Conservation (phyloP, 2,888 invertebrate species). For the Drosophila kuntzei region DNA sequence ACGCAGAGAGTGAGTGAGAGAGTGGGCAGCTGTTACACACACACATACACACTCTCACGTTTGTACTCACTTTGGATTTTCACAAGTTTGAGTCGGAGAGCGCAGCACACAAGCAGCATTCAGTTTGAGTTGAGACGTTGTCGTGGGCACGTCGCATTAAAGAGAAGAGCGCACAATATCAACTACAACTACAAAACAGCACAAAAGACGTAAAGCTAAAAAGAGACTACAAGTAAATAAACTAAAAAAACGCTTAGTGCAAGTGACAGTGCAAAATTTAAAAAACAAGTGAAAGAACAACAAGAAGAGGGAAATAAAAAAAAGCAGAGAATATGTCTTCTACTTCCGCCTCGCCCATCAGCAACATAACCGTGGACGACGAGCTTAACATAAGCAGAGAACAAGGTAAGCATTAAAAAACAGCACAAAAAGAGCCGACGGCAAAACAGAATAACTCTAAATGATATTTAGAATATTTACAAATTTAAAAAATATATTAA, state of each 20-base stretch:
- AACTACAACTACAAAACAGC: conserved; percentile 19
- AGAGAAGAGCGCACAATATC: conserved; percentile 51
- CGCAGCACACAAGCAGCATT: conserved; percentile 67
- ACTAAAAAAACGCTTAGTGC: conserved; percentile 36
- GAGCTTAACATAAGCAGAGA: conserved; percentile 84
- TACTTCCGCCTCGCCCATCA: conserved; percentile 85
- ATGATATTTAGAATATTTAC: not conserved
- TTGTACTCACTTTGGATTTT: conserved; percentile 55
- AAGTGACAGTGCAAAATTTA: conserved; percentile 47
- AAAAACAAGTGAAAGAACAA: conserved; percentile 37
- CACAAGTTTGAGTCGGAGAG: conserved; percentile 83
- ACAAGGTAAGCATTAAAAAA: conserved; percentile 82
- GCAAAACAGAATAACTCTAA: conserved; percentile 43
- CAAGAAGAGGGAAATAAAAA: conserved; percentile 26
- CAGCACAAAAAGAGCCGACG: conserved; percentile 52
- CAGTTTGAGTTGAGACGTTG: conserved; percentile 83
- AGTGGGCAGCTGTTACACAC: conserved; percentile 11
- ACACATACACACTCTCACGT: conserved; percentile 13
- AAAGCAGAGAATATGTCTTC: conserved; percentile 84
- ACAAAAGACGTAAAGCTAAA: conserved; percentile 57
- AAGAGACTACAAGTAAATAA: conserved; percentile 33
- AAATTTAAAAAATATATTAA: not conserved
- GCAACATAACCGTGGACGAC: conserved; percentile 86
- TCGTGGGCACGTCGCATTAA: conserved; percentile 72
- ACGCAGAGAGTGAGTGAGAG: conserved; percentile 29